Evolutionary conservation across 2,113 vertebrate species (phyloP).

Genomic region (Platycercus adscitus): DNA sequence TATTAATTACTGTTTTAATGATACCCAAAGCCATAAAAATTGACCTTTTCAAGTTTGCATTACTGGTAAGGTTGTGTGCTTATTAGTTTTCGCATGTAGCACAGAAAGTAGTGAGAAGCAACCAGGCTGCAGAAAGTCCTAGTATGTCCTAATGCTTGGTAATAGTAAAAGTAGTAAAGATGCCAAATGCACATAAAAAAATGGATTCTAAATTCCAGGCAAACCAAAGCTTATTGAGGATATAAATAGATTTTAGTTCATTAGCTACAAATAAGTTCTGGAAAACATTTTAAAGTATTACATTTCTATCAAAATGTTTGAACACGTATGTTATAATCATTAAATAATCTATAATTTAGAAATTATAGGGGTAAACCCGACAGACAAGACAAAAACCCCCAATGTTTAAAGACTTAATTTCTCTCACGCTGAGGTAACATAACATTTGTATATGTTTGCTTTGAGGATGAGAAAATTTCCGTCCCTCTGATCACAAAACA

Average conservation of each 20-base stretch:
- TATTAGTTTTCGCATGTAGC: background rate
- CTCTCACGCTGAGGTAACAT: background rate
- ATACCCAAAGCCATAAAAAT: background rate
- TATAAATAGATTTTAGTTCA: background rate
- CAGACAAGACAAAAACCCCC: rapidly evolving
- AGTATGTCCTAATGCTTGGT: background rate
- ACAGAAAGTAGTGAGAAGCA: background rate
- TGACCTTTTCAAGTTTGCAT: background rate
- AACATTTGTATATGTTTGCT: background rate
- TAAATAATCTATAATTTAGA: background rate
- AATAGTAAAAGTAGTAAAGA: background rate
- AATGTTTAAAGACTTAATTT: background rate
- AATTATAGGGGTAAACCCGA: background rate
- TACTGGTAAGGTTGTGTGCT: background rate
- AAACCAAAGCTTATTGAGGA: background rate
- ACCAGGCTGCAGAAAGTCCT: background rate
- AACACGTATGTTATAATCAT: background rate
- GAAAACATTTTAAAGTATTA: background rate
- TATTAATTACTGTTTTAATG: background rate
- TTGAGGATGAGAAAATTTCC: background rate
- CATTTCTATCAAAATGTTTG: background rate
- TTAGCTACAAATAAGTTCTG: background rate
- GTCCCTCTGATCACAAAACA: background rate
- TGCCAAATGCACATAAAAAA: background rate
- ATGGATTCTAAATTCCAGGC: background rate